Evolutionary conservation across 1,140 invertebrate genomes (phyloP).

Genomic region (Temnothorax nylanderi): DNA sequence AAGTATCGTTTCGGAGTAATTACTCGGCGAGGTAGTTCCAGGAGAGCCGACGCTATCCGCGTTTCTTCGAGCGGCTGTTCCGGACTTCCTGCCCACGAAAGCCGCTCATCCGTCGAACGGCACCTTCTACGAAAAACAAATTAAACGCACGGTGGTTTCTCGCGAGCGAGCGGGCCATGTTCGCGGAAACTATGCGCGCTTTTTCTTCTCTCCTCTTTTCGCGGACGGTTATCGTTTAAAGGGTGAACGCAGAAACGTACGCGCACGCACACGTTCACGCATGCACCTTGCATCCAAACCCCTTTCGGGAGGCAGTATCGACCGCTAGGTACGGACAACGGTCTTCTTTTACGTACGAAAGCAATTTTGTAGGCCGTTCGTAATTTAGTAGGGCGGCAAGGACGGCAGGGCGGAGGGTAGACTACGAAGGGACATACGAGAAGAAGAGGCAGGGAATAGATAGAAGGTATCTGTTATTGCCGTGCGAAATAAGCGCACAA

Average conservation of each 20-base stretch:
- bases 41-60: background rate
- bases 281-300: constrained; percentile 44
- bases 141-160: constrained; percentile 26
- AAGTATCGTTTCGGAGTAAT: constrained; percentile 11
- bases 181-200: constrained; percentile 26
- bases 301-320: constrained; percentile 63
- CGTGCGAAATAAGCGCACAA: constrained; percentile 46
- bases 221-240: background rate
- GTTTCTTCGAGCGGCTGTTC: constrained; percentile 16
- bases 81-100: constrained; percentile 32
- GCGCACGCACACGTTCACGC: constrained; percentile 51
- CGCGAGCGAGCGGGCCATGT: constrained; percentile 16
- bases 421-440: background rate
- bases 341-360: constrained; percentile 77
- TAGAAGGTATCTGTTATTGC: constrained; percentile 4
- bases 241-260: constrained; percentile 5
- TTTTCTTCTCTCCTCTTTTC: constrained; percentile 28
- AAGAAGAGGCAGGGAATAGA: background rate
- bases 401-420: constrained; percentile 40
- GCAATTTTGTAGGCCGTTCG: constrained; percentile 76
- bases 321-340: constrained; percentile 65
- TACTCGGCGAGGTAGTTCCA: constrained; percentile 18
- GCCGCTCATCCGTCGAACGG: constrained; percentile 47
- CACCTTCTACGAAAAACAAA: constrained; percentile 57
- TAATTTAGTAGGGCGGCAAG: constrained; percentile 76